Percentiles rank a stretch among this genome's conserved stretches.
These are phyloP conservation scores for Acrocyrtus sp. DNA, from an alignment of 2,888 invertebrate species.

Conservation along the genomic window DNA sequence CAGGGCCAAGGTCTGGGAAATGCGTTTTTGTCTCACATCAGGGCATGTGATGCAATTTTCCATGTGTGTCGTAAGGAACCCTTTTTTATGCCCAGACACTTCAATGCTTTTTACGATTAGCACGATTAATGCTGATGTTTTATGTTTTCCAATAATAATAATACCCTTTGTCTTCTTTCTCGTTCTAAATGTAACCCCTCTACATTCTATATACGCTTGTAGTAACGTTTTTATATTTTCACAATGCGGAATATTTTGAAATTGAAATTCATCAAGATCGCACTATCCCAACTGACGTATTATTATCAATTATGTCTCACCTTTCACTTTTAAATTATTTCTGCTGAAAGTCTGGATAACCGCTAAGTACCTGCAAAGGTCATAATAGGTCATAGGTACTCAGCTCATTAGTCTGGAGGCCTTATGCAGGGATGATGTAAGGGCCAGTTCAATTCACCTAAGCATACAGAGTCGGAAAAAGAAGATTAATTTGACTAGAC, in stretches of 20 bases:
- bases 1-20: conserved; percentile 94
- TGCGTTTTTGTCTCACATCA: conserved; percentile 98
- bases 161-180: too few relatives aligned
- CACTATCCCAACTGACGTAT: not conserved
- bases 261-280: not conserved
- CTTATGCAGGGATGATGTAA: conserved; percentile 6
- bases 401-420: conserved; percentile 1
- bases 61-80: conserved; percentile 90
- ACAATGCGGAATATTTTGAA: too few relatives aligned
- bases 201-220: too few relatives aligned
- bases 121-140: too few relatives aligned
- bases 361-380: not conserved
- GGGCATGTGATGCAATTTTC: conserved; percentile 98
- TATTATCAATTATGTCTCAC: conserved; percentile 4
- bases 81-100: too few relatives aligned
- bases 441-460: not conserved
- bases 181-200: too few relatives aligned
- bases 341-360: not conserved
- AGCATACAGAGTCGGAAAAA: not conserved
- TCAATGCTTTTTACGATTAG: not conserved
- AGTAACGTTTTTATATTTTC: too few relatives aligned
- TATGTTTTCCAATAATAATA: too few relatives aligned
- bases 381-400: conserved; percentile 3
- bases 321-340: not conserved
- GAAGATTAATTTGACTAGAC: conserved; percentile 16